Percentiles rank a stretch among this genome's conserved stretches.
phyloP scores from a whole-genome alignment of 2,797 vertebrate genomes.

The Adrianichthys oophorus region DNA sequence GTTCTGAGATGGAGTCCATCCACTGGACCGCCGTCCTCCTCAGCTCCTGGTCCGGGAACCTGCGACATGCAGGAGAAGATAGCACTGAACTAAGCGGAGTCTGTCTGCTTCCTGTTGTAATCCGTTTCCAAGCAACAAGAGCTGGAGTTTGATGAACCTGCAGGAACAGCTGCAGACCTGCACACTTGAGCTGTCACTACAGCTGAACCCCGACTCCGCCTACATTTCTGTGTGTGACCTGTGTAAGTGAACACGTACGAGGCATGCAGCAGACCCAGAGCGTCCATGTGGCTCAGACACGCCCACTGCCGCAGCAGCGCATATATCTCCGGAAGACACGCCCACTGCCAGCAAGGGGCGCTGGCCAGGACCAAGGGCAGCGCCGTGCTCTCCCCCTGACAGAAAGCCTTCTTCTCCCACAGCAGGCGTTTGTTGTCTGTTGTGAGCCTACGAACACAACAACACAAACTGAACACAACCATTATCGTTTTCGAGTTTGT shows the following conservation, averaged over 20 bases:
- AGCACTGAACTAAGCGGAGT: neutral
- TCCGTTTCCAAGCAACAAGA: no score
- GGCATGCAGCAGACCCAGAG: slow-evolving; percentile 91
- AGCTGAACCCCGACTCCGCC: no score
- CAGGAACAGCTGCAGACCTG: no score
- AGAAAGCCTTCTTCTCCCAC: slow-evolving; percentile 94
- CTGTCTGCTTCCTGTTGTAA: no score
- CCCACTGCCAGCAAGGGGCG: slow-evolving; percentile 95
- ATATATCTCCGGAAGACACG: slow-evolving; percentile 92
- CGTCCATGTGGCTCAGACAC: slow-evolving; percentile 89
- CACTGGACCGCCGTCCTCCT: slow-evolving; percentile 91
- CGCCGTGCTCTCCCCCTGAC: slow-evolving; percentile 82
- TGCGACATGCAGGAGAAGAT: slow-evolving; percentile 48
- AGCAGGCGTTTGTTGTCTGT: slow-evolving; percentile 82
- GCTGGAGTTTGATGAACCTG: no score
- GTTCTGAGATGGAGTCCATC: slow-evolving; percentile 92
- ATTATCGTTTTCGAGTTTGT: no score
- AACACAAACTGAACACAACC: no score
- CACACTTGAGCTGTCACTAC: no score
- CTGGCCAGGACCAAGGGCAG: slow-evolving; percentile 92
- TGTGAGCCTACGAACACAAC: slow-evolving; percentile 79
- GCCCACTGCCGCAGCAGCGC: slow-evolving; percentile 91
- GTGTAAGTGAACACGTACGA: slow-evolving; percentile 75
- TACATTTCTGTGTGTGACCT: neutral
- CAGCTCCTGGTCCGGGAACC: slow-evolving; percentile 95